Evolutionary conservation across 1,140 invertebrate species (phyloP).

Genomic region (Sminthurides bifidus): DNA sequence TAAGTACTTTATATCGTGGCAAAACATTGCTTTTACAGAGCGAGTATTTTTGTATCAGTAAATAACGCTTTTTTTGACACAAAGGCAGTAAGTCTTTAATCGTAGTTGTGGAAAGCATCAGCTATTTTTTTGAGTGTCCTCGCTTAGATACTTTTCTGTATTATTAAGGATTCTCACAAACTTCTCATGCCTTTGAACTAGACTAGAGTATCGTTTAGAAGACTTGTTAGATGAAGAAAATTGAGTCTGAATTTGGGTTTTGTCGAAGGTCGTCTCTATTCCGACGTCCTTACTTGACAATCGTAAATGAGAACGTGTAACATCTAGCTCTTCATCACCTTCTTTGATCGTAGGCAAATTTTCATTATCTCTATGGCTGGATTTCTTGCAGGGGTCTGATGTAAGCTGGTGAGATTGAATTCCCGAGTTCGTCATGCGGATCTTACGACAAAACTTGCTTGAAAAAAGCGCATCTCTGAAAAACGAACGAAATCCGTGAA

Average conservation of each 20-base stretch:
- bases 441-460: neutral
- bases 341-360: neutral
- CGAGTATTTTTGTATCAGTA: too few relatives aligned
- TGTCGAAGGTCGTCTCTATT: neutral
- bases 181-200: constrained; percentile 1
- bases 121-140: neutral
- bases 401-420: neutral
- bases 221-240: neutral
- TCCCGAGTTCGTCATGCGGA: neutral
- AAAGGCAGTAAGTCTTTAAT: neutral
- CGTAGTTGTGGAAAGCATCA: neutral
- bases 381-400: neutral
- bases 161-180: neutral
- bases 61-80: neutral
- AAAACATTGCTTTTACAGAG: too few relatives aligned
- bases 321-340: neutral
- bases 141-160: neutral
- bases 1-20: too few relatives aligned
- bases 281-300: too few relatives aligned
- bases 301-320: neutral
- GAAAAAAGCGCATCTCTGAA: constrained; percentile 3
- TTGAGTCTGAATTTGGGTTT: neutral
- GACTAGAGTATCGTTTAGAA: neutral
- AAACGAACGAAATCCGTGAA: neutral
- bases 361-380: neutral